Evolutionary conservation across 2,888 invertebrate species (phyloP), one percentile per base, ranked within the genome.

Genomic region (Lampropteryx suffumata): DNA sequence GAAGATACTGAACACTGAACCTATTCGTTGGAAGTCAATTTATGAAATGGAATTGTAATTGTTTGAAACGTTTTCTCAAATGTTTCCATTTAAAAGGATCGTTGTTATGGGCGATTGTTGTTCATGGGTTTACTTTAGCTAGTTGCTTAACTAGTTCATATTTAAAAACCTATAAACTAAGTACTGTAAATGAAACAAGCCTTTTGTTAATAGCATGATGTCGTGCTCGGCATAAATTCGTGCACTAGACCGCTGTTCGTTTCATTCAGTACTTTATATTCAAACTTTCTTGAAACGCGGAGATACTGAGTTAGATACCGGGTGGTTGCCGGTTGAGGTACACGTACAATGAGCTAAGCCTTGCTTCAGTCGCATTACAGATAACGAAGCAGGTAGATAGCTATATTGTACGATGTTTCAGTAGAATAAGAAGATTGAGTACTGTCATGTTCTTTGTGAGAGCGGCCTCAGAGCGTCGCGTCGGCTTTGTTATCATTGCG

Each of bases 401-500:
- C 10, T 29, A 26, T 14, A 6, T 9, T 27, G 8, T 34, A 2
- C 8, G n/a, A 26, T 26, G 36, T 28, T 36, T 35, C 14, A 62
- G 55, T 43, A 54, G 32, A 48, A 48, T 51, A 36, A 50, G 54
- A 59, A 57, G 46, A 46, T 37, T 28, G 29, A 54, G 58, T 49
- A 55, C 56, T 64, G 57, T 61, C 50, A 43, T 59, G 62, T 62
- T 54, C 45, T 56, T 64, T 53, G 56, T 49, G 49, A 59, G 49
- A 41, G 59, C 55, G 55, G 59, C 50, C 54, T 60, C 49, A 41
- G 48, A 52, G 54, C 61, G 58, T 27, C 42, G 33, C 33, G 33
- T 42, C 49, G 60, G 64, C 76, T 77, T 79, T 84, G 82, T 85
- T 84, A 87, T 84, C 84, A 76, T 76, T 77, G 79, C 80, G 83